Base-by-base conservation (phyloP, 37 sponge, comb jelly and placozoan species). In the Cliona cf. orientalis region DNA sequence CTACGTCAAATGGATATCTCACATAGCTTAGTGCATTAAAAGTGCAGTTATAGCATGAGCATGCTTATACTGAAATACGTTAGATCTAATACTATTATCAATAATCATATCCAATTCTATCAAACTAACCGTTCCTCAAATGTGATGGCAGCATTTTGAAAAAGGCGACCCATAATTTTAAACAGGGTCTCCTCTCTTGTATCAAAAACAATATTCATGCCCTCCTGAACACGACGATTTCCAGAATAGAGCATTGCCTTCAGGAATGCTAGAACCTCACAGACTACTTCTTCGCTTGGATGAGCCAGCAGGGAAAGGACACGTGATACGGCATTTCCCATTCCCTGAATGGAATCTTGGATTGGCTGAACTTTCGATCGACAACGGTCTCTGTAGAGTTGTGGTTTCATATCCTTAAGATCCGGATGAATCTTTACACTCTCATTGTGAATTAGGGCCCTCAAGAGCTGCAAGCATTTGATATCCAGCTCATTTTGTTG, bases 101-200 rank as follows among this genome's bases (percentile, higher is more conserved):
- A n/a, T n/a, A n/a, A n/a, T n/a, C n/a, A n/a, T n/a, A n/a, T n/a
- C n/a, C n/a, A n/a, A n/a, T n/a, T n/a, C n/a, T n/a, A n/a, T n/a
- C n/a, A n/a, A n/a, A 23, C 71, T 12, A 26, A 60, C 76, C 62
- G 34, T 28, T 75, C 76, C 38, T 32, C 39, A 62, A 35, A 58
- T 5, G 58, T 58, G 42, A 75, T 28, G 5, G 76, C 60, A 29
- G 79, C 84, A 35, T 74, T 69, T 21, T 69, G 38, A 12, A 92
- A 53, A 32, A 81, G 63, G 22, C 56, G 14, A 62, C 84, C 67
- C 40, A 92, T 67, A 56, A 74, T 84, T 14, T 43, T 22, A 34
- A 92, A 92, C 46, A 92, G 66, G n/a, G 40, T 32, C 40, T 92
- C 86, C 57, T 92, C 93, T 26, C 89, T 53, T 38, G 93, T 84